phyloP scores from a whole-genome alignment of 2,888 invertebrate species.

The Trissolcus brochymenae region DNA sequence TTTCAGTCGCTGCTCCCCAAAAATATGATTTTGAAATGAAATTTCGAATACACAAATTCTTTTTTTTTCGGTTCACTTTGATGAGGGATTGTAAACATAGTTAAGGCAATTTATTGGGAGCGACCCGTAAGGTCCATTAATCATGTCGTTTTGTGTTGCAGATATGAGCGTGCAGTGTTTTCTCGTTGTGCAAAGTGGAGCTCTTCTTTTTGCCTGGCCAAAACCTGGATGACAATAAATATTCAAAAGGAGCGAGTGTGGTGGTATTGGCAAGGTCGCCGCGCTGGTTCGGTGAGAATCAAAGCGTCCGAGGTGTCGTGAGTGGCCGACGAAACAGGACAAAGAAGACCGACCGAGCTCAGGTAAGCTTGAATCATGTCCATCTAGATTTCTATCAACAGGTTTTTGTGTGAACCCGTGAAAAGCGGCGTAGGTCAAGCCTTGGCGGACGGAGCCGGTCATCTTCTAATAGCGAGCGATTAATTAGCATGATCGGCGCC shows the following conservation, averaged over 20 bases:
- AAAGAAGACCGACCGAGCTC: conserved; percentile 69
- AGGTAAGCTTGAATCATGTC: conserved; percentile 68
- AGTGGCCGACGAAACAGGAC: conserved; percentile 64
- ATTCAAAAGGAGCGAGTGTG: conserved; percentile 62
- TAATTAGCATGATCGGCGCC: conserved; percentile 67
- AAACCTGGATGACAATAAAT: conserved; percentile 67
- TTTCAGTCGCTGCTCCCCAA: too few species aligned
- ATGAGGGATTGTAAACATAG: conserved; percentile 14
- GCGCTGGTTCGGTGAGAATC: conserved; percentile 70
- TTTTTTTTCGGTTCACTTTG: conserved; percentile 4
- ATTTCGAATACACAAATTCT: not conserved
- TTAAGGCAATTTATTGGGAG: conserved; percentile 21
- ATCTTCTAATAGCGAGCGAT: conserved; percentile 64
- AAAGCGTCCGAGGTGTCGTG: conserved; percentile 72
- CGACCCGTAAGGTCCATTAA: conserved; percentile 17
- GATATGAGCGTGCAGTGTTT: conserved; percentile 29
- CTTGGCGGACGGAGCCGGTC: conserved; percentile 56
- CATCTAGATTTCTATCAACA: conserved; percentile 72
- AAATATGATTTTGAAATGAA: not conserved
- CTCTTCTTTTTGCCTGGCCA: conserved; percentile 16
- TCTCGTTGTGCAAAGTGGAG: conserved; percentile 19
- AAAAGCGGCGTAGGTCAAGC: conserved; percentile 47
- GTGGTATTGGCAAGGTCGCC: conserved; percentile 68
- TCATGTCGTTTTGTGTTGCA: conserved; percentile 20
- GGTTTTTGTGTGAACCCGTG: conserved; percentile 66